Base-by-base conservation (phyloP, 2,113 vertebrate genomes). In the Himantopus leucocephalus region DNA sequence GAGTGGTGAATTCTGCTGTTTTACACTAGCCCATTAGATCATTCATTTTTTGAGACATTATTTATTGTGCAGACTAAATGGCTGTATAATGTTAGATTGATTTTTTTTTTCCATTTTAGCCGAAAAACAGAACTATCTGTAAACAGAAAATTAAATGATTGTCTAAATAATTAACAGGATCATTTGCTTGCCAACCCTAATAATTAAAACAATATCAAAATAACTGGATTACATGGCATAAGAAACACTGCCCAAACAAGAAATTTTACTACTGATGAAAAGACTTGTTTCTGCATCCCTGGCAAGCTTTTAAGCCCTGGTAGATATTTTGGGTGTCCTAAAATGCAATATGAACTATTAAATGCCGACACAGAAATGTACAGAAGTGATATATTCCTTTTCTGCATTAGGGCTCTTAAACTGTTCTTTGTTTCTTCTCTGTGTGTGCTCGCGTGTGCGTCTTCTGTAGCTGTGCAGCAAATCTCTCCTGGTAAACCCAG, bases 141-240 rank as follows among this genome's bases (percentile, higher is more conserved):
- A 81, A 91, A 85, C 18, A 87, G 56, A 92, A 92, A 96, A 94
- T 81, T 71, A 87, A 86, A 67, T 85, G 77, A 85, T 71, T 85
- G 21, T 41, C 23, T 60, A 74, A 96, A 90, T 81, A 92, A 88
- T 53, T 93, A 92, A 53, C 3, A 8, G 55, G 58, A 93, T 63
- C 21, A 75, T 83, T 94, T 91, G 5, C n/a, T 83, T 73, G 6
- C 58, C 70, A 72, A 52, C 8, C 32, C 32, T 60, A 90, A 60
- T 87, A 80, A 91, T 72, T 85, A 60, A 91, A 93, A 66, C 26
- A 79, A 53, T 63, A 74, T 63, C 6, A 85, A 76, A 92, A 74
- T 52, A 72, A 60, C 34, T 75, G 26, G 12, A 83, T 78, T 88
- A 35, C 27, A 41, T 71, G 63, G 85, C 35, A 17, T 48, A 56